Conservation (phyloP, 2,113 vertebrate genomes). For the Hipposideros armiger region DNA sequence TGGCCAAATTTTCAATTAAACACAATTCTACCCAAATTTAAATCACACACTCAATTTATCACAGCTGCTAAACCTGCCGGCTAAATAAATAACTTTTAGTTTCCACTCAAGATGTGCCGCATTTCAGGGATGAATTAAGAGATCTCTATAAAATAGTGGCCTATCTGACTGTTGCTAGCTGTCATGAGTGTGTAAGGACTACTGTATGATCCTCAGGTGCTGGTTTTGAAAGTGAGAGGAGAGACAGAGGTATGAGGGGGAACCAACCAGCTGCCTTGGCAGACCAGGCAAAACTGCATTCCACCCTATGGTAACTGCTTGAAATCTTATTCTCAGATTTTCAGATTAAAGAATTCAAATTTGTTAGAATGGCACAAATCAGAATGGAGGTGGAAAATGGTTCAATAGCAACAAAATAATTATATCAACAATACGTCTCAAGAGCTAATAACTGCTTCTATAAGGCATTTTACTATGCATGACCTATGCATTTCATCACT, state of each 20-base stretch:
- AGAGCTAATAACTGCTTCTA: neutral
- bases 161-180: conserved; percentile 11
- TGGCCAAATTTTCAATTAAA: conserved; percentile 80
- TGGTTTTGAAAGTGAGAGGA: neutral
- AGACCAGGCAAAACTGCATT: neutral
- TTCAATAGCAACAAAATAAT: neutral
- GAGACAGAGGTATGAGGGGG: neutral
- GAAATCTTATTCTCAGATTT: neutral
- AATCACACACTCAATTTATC: conserved; percentile 75
- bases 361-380: neutral
- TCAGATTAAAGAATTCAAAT: conserved; percentile 7
- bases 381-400: neutral
- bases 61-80: conserved; percentile 59
- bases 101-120: conserved; percentile 38
- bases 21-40: conserved; percentile 74
- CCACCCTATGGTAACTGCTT: neutral
- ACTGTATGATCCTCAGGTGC: neutral
- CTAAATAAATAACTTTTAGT: conserved; percentile 59
- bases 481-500: neutral
- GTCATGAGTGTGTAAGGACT: neutral
- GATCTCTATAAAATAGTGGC: neutral
- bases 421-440: neutral
- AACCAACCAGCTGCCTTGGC: neutral
- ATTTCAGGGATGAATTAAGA: conserved; percentile 62
- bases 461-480: neutral